phyloP scores from a whole-genome alignment of 2,113 vertebrate genomes.

The Micronisus gabar region DNA sequence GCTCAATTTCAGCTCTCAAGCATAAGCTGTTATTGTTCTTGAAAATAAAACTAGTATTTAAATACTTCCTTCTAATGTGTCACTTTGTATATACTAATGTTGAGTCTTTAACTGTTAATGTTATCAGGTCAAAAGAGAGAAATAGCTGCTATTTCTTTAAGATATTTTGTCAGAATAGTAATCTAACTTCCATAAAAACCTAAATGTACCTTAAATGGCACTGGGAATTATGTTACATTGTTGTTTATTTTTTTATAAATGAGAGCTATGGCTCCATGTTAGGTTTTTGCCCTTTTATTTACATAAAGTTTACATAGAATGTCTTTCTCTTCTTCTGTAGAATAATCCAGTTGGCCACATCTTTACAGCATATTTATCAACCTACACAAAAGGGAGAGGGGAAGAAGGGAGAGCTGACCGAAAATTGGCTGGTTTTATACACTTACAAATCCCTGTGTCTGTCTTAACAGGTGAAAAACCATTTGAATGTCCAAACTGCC shows the following conservation, averaged over 20 bases:
- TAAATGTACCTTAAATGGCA: neutral
- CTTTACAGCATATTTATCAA: neutral
- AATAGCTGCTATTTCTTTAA: neutral
- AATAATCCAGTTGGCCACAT: neutral
- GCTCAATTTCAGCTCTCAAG: neutral
- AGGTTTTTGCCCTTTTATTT: neutral
- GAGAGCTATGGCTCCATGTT: neutral
- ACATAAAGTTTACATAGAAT: neutral
- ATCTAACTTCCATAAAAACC: neutral
- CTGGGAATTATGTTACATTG: neutral
- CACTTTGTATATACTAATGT: neutral
- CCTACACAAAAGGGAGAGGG: neutral
- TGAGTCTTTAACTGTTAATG: neutral
- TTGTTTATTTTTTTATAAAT: neutral
- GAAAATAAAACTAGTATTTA: neutral
- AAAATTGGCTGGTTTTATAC: neutral
- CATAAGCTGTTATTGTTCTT: neutral
- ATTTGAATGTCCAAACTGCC: slow-evolving; percentile 92
- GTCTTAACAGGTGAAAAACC: slow-evolving; percentile 87
- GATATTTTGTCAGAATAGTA: neutral
- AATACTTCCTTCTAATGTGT: neutral
- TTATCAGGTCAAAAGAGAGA: neutral
- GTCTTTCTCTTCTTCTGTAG: neutral
- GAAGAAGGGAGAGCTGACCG: neutral
- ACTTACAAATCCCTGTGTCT: neutral